A percentile compares a stretch with the other conserved stretches of the same genome.
Conservation (phyloP, 1,140 invertebrate genomes). For the Procambarus clarkii region DNA sequence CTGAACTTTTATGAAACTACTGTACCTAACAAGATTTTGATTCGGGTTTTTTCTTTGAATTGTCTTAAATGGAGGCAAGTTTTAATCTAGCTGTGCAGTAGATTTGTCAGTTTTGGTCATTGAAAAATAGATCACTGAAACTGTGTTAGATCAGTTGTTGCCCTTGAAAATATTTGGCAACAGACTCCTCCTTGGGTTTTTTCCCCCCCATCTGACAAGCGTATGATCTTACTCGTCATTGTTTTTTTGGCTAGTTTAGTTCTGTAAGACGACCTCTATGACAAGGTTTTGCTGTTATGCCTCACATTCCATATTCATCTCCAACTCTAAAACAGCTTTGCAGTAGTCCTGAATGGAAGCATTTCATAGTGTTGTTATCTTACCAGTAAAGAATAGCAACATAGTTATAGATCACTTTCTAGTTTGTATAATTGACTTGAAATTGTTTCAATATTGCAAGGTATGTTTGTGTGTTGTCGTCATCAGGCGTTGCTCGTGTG, state of each 20-base stretch:
- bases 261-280: not conserved
- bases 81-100: not conserved
- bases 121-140: too few relatives aligned
- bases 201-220: not conserved
- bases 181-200: too few relatives aligned
- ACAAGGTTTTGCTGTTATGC: slow-evolving; percentile 31
- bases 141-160: too few relatives aligned
- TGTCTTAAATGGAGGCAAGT: not conserved
- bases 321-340: not conserved
- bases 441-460: not conserved
- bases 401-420: not conserved
- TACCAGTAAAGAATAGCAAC: not conserved
- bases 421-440: not conserved
- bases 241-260: not conserved
- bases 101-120: too few relatives aligned
- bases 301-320: slow-evolving; percentile 38
- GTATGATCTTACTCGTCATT: not conserved
- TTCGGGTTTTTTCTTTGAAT: not conserved
- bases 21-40: not conserved
- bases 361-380: not conserved
- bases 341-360: not conserved
- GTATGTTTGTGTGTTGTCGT: not conserved
- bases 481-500: not conserved
- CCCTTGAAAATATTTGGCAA: too few relatives aligned
- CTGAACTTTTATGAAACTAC: not conserved